Evolutionary conservation across 2,797 vertebrate genomes (phyloP), one percentile per base, ranked within the genome.

Genomic region (Sebastes taczanowskii): DNA sequence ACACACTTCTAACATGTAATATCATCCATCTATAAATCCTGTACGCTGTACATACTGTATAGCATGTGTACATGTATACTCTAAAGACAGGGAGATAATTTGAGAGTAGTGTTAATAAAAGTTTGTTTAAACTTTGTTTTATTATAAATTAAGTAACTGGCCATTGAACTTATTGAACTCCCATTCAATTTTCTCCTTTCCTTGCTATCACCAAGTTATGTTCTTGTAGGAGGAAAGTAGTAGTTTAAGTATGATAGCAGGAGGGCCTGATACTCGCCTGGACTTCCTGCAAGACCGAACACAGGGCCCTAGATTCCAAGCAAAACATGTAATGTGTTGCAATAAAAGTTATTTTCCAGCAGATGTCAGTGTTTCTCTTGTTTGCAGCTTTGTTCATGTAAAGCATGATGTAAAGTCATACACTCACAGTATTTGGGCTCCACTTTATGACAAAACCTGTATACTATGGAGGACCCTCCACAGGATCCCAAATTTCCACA

Each of bases 361-460:
- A 93, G 94, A 67, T 88, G 92, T 86, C 88, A 80, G 74, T 87
- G 81, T 93, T 80, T 38, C 59, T 11, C 86, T 71, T 69, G 11
- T 76, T 77, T 80, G 3, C 35, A 23, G 11, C 34, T 61, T 23
- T 18, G 32, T 38, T 49, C 7, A 4, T n/a, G 42, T 46, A 46
- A 46, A 46, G 42, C 42, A 46, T 18, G 14, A 14, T 16, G 32
- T 25, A 18, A 27, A 29, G 20, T 9, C 5, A 71, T 10, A 8
- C 2, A 23, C 6, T 0, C 10, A 30, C 52, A 58, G 10, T 38
- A n/a, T 11, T 1, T 34, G 7, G 1, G 3, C 4, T 66, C 23
- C 29, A 23, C 11, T n/a, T 9, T n/a, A 13, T 63, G 22, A 52
- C 11, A 10, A 55, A 69, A 74, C 32, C 18, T 65, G 60, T 35